phyloP scores from a whole-genome alignment of 2,113 vertebrate genomes.

The Lophius piscatorius region DNA sequence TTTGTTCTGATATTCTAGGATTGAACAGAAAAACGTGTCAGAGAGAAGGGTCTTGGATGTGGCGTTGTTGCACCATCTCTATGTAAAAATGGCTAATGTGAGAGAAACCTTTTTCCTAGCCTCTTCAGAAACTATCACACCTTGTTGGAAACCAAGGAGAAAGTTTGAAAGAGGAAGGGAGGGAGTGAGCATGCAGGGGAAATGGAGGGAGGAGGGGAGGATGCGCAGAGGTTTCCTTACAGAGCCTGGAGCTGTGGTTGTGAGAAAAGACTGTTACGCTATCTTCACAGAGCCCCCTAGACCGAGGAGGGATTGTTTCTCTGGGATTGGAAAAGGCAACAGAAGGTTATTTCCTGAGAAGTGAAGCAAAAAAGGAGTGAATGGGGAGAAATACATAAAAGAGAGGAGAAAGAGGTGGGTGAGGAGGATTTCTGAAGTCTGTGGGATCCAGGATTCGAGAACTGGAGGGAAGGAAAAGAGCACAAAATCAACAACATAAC shows the following conservation, averaged over 20 bases:
- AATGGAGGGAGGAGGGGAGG: slow-evolving; percentile 6
- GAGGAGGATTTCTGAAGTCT: slow-evolving; percentile 37
- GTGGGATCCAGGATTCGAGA: slow-evolving; percentile 29
- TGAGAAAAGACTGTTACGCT: slow-evolving; percentile 65
- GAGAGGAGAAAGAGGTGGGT: slow-evolving; percentile 35
- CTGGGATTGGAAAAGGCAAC: slow-evolving; percentile 67
- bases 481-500: slow-evolving; percentile 59
- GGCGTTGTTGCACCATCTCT: no score
- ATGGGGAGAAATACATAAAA: slow-evolving; percentile 16
- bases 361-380: slow-evolving; percentile 49
- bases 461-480: slow-evolving; percentile 37
- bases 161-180: slow-evolving; percentile 38
- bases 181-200: background rate
- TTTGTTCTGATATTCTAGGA: no score
- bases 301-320: slow-evolving; percentile 72
- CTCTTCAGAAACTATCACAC: slow-evolving; percentile 28
- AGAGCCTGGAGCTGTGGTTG: slow-evolving; percentile 66
- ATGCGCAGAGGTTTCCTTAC: slow-evolving; percentile 58
- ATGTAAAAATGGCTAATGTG: no score
- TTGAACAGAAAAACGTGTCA: no score
- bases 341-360: slow-evolving; percentile 72
- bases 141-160: slow-evolving; percentile 48
- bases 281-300: slow-evolving; percentile 70
- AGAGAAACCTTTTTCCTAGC: slow-evolving; percentile 11
- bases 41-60: no score